Conservation (phyloP, 2,797 vertebrate genomes). For the Lophius americanus region DNA sequence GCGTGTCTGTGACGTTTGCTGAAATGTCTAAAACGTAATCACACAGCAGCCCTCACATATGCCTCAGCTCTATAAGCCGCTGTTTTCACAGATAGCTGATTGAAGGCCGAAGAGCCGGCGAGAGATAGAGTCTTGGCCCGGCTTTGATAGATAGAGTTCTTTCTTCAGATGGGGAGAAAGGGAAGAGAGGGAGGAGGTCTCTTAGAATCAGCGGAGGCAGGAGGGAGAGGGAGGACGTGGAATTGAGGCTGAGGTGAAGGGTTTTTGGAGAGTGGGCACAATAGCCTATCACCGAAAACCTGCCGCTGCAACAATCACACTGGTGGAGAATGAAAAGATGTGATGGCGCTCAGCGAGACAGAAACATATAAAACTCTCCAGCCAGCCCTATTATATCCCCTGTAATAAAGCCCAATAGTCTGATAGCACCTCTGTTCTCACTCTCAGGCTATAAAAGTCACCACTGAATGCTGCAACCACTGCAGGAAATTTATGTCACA, state of each 20-base stretch:
- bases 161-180: slow-evolving; percentile 60
- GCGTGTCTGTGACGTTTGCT: slow-evolving; percentile 34
- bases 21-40: slow-evolving; percentile 63
- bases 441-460: slow-evolving; percentile 78
- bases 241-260: slow-evolving; percentile 67
- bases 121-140: slow-evolving; percentile 63
- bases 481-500: slow-evolving; percentile 74
- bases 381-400: slow-evolving; percentile 76
- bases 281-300: slow-evolving; percentile 75
- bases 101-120: slow-evolving; percentile 50
- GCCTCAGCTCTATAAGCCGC: slow-evolving; percentile 56
- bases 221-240: slow-evolving; percentile 56
- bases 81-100: slow-evolving; percentile 69
- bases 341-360: slow-evolving; percentile 66
- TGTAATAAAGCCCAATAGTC: slow-evolving; percentile 81
- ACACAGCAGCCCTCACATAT: slow-evolving; percentile 39
- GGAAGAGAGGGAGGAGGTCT: slow-evolving; percentile 2
- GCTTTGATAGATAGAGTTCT: slow-evolving; percentile 73
- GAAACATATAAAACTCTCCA: slow-evolving; percentile 77
- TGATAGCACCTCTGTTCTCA: slow-evolving; percentile 76
- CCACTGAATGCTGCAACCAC: slow-evolving; percentile 63
- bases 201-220: slow-evolving; percentile 56
- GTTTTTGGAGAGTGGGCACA: slow-evolving; percentile 70
- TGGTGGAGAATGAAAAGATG: slow-evolving; percentile 67
- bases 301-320: slow-evolving; percentile 74